Evolutionary conservation across 2,888 invertebrate genomes (phyloP).

Genomic region (Lithophane semibrunnea): DNA sequence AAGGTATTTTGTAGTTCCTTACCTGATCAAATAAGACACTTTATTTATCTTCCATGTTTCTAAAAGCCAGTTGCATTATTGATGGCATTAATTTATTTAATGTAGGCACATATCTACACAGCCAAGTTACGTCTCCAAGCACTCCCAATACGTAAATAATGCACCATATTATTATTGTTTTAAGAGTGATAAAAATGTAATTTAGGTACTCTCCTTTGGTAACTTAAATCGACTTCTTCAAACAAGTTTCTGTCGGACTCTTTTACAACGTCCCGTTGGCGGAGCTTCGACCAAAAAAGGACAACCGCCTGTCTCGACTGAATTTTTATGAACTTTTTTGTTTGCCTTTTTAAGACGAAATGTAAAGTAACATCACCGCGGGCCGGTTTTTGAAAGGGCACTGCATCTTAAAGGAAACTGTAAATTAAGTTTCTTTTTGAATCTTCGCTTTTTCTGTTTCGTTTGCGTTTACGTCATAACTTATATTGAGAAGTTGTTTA

Average conservation of each 20-base stretch:
- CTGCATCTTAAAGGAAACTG: conserved; percentile 77
- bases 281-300: conserved; percentile 81
- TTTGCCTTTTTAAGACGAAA: conserved; percentile 81
- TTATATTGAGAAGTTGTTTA: conserved; percentile 42
- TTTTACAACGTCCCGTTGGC: conserved; percentile 77
- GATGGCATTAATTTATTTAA: conserved; percentile 19
- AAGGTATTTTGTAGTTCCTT: conserved; percentile 53
- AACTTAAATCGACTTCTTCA: conserved; percentile 88
- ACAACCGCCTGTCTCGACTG: conserved; percentile 78
- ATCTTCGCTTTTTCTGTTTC: conserved; percentile 63
- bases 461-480: conserved; percentile 60
- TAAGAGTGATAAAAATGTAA: conserved; percentile 67
- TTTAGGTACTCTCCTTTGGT: conserved; percentile 77
- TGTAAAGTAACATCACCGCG: conserved; percentile 78
- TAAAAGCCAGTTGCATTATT: conserved; percentile 26
- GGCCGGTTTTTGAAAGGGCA: conserved; percentile 76
- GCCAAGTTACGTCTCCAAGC: not conserved
- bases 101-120: not conserved
- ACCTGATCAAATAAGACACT: conserved; percentile 40
- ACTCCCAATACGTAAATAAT: conserved; percentile 39
- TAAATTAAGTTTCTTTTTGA: conserved; percentile 75
- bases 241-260: conserved; percentile 83
- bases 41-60: conserved; percentile 31
- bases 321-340: conserved; percentile 87
- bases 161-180: conserved; percentile 57